Base-by-base conservation (phyloP, 2,113 vertebrate genomes). In the Boulengeromyrus knoepffleri region DNA sequence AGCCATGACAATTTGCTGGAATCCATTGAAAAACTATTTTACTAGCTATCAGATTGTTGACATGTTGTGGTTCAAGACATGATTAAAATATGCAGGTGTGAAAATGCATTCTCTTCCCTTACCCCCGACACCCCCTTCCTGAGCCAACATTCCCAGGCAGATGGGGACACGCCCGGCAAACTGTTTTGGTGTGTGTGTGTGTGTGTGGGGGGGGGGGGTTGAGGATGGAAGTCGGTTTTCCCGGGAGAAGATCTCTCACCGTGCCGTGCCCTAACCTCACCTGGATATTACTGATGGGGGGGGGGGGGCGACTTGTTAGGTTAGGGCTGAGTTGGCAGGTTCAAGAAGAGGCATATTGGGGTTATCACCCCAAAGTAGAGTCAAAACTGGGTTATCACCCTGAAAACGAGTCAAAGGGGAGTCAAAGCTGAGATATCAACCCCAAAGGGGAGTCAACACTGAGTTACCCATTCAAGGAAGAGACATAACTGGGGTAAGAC, bases 81-180 rank as follows among this genome's bases (percentile, higher is more conserved):
- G 27, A 89, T n/a, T 15, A 74, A 80, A 13, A 77, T 5, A 77
- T 47, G 12, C 62, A 90, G 66, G 58, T 90, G 85, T 90, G 47
- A 88, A 90, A 80, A 87, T 24, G 58, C 21, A 88, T 80, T 88
- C 27, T 80, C 85, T 50, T 52, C 89, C 27, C 62, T 74, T 0
- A 12, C 17, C 53, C 53, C 19, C 12, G 58, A 86, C 84, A 91
- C 94, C 93, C 95, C 49, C 24, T n/a, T 50, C 95, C 94, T 92
- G 94, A 94, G 93, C 95, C 90, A 92, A 92, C 94, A 96, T 95
- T 96, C 94, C 94, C 93, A 92, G 95, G 94, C 95, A 95, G 92
- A 45, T 93, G 93, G 91, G 89, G 85, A 94, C 95, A 93, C 66
- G 95, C 92, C 95, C 93, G 93, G 93, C 92, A 94, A 94, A 90